Percentiles rank a stretch among this genome's conserved stretches.
These are phyloP conservation scores for Heteromormyrus szaboi DNA, from an alignment of 2,797 vertebrate species.

Conservation along the genomic window DNA sequence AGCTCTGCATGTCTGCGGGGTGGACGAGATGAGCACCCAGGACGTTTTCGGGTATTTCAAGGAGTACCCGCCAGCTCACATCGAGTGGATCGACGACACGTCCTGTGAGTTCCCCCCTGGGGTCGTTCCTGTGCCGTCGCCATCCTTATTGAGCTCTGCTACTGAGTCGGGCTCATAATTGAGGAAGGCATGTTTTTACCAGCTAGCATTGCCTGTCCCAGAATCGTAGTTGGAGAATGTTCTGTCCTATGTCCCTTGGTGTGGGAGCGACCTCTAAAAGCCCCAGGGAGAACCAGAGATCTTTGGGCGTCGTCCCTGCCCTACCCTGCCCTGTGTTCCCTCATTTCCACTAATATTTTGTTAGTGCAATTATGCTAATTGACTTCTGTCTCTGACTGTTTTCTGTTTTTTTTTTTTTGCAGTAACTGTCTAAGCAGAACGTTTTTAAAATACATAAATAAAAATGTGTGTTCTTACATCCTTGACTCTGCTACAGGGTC, in stretches of 20 bases:
- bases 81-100: slow-evolving; percentile 92
- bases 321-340: background rate
- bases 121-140: background rate
- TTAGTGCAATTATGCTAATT: background rate
- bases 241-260: background rate
- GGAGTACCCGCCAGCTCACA: slow-evolving; percentile 91
- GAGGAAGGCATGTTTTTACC: background rate
- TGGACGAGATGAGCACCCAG: slow-evolving; percentile 96
- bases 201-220: background rate
- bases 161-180: background rate
- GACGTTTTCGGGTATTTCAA: slow-evolving; percentile 91
- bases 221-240: background rate
- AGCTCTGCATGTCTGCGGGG: slow-evolving; percentile 79
- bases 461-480: background rate
- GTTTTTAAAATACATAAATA: background rate
- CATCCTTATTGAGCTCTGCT: background rate
- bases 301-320: background rate
- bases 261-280: background rate
- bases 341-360: background rate
- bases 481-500: background rate
- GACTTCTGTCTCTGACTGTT: background rate
- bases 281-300: background rate
- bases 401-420: background rate
- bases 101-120: slow-evolving; percentile 75
- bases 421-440: background rate